Evolutionary conservation across 2,113 vertebrate species (phyloP).

Genomic region (Motacilla alba): DNA sequence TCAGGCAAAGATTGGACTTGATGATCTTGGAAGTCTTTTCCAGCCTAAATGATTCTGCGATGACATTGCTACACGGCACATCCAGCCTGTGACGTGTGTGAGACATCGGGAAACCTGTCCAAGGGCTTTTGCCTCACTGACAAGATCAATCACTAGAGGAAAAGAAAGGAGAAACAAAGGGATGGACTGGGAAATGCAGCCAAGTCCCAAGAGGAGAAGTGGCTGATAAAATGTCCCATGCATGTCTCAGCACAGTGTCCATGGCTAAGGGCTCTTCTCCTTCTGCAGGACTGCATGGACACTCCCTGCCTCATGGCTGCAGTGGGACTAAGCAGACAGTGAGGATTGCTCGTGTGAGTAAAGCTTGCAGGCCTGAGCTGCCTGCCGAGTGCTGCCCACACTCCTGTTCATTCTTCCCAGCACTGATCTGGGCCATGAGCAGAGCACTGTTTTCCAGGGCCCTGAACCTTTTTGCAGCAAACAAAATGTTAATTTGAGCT

Average conservation of each 20-base stretch:
- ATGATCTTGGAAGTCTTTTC: neutral
- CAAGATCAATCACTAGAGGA: neutral
- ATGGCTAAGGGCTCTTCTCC: neutral
- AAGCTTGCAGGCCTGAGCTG: neutral
- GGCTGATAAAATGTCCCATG: neutral
- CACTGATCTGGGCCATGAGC: neutral
- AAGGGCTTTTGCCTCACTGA: neutral
- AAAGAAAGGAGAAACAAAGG: neutral
- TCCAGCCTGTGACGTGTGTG: neutral
- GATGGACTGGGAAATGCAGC: neutral
- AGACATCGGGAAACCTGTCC: neutral
- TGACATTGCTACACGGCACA: neutral
- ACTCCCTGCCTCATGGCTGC: neutral
- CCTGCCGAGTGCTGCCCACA: neutral
- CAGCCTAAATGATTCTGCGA: neutral
- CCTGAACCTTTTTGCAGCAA: neutral
- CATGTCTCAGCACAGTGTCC: neutral
- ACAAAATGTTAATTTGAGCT: constrained; percentile 15
- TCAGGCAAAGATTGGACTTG: neutral
- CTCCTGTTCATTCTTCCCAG: neutral
- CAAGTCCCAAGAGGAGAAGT: neutral
- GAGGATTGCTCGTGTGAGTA: neutral
- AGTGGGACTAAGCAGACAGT: neutral
- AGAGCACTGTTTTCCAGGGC: neutral
- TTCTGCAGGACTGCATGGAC: neutral